These are phyloP conservation scores for Contarinia nasturtii DNA, from an alignment of 1,140 invertebrate species.

Conservation along the genomic window DNA sequence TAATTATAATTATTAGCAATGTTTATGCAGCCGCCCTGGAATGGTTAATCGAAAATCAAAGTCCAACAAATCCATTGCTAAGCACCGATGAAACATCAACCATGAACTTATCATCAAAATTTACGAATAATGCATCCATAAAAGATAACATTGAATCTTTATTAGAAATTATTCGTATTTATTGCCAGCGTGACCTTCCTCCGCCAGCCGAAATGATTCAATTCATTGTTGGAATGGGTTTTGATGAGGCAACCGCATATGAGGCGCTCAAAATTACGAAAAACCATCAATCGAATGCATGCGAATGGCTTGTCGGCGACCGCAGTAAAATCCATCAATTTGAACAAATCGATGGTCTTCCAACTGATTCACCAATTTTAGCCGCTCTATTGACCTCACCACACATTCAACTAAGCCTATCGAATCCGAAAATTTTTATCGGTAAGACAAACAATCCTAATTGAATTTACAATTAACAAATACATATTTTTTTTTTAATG, in stretches of 20 bases:
- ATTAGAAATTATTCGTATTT: conserved; percentile 21
- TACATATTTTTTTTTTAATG: neutral
- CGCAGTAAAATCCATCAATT: conserved; percentile 14
- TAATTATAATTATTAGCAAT: conserved; percentile 5
- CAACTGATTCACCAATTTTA: conserved; percentile 20
- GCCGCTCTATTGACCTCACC: conserved; percentile 21
- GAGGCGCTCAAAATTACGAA: conserved; percentile 17
- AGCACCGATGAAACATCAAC: neutral
- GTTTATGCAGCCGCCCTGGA: conserved; percentile 18
- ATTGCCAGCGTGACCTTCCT: conserved; percentile 18
- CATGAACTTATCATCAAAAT: neutral
- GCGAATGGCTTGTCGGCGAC: conserved; percentile 22
- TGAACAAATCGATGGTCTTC: conserved; percentile 18
- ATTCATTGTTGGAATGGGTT: conserved; percentile 19
- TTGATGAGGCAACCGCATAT: conserved; percentile 14
- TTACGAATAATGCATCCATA: neutral
- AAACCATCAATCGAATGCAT: conserved; percentile 22
- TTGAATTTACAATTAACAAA: neutral
- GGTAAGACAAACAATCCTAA: conserved; percentile 7
- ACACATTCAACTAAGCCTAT: conserved; percentile 21
- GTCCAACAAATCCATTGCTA: neutral
- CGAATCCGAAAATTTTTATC: conserved; percentile 22
- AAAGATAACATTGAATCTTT: conserved; percentile 19
- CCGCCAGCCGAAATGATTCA: conserved; percentile 14
- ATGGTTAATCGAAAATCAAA: conserved; percentile 19